Percentiles rank a stretch among this genome's conserved stretches.
Evolutionary conservation across 1,140 invertebrate species (phyloP).

Genomic region (Solen grandis): DNA sequence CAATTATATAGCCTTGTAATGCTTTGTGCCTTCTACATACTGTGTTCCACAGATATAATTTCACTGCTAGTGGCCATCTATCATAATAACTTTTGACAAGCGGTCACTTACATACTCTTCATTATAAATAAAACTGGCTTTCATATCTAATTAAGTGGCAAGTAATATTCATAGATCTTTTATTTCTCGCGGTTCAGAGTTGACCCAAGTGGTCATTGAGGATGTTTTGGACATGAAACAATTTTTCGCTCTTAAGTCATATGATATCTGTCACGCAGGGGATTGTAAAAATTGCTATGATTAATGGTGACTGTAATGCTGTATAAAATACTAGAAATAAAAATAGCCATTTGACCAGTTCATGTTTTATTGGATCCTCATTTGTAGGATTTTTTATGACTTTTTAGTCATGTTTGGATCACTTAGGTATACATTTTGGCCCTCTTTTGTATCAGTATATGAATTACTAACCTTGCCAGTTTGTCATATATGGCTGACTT

Average conservation of each 20-base stretch:
- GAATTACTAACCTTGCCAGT: background rate
- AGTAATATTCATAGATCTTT: constrained; percentile 45
- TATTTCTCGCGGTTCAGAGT: constrained; percentile 43
- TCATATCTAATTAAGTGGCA: constrained; percentile 44
- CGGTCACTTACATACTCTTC: constrained; percentile 44
- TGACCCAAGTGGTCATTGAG: constrained; percentile 38
- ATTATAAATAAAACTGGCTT: constrained; percentile 52
- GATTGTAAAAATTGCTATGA: constrained; percentile 8
- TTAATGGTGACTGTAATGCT: background rate
- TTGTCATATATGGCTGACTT: too few species aligned
- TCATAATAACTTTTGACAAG: constrained; percentile 47
- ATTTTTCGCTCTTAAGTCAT: background rate
- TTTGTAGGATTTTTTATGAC: background rate
- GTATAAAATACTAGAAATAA: background rate
- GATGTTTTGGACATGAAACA: constrained; percentile 32
- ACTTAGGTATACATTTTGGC: background rate
- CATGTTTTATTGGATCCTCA: background rate
- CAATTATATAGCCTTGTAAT: background rate
- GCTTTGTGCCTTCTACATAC: background rate
- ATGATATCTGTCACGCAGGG: background rate
- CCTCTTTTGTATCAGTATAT: background rate
- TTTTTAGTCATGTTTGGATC: background rate
- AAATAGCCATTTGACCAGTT: background rate
- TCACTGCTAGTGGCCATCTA: constrained; percentile 23
- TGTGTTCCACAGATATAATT: background rate